Evolutionary conservation across 2,113 vertebrate genomes (phyloP), one percentile per base, ranked within the genome.

Genomic region (Solenodon paradoxus): DNA sequence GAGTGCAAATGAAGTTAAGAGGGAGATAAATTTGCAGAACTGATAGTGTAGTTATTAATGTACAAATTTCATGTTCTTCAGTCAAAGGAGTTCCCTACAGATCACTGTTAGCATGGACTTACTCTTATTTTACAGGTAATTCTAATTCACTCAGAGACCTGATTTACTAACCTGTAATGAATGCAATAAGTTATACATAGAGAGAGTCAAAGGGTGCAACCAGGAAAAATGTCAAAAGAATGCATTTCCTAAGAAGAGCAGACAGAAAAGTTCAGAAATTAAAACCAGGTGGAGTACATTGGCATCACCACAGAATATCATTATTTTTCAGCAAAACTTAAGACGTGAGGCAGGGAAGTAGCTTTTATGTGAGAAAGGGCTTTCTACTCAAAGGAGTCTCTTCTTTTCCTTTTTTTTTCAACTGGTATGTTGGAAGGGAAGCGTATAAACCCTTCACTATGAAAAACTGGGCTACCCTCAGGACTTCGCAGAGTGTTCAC

Each of bases 251-350:
- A n/a, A 32, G 64, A 88, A 81, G 81, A 77, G 59, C 53, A 85
- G 72, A 74, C 47, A 82, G 57, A 79, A 84, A 74, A 87, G 61
- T 32, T 38, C 42, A 78, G 57, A 59, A 38, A 61, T 45, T 66
- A 79, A 3, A 88, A 57, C n/a, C 19, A 57, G 38, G 47, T 53
- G 9, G 4, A 42, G 24, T 17, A 74, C 47, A 5, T 0, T 22
- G 26, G 59, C 32, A 59, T 72, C 28, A 26, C 10, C 2, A 78
- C 1, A 45, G 30, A 90, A 90, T 0, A 57, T 16, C 9, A 40
- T 75, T 89, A 38, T 53, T 91, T 95, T 92, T 63, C 71, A 90
- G 49, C 22, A 82, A 88, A 92, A 84, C 71, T 83, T 80, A 88
- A 88, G 74, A 82, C 49, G 78, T 47, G 22, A 82, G 63, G 42